Conservation (phyloP, 2,113 vertebrate genomes). For the Anas platyrhynchos region DNA sequence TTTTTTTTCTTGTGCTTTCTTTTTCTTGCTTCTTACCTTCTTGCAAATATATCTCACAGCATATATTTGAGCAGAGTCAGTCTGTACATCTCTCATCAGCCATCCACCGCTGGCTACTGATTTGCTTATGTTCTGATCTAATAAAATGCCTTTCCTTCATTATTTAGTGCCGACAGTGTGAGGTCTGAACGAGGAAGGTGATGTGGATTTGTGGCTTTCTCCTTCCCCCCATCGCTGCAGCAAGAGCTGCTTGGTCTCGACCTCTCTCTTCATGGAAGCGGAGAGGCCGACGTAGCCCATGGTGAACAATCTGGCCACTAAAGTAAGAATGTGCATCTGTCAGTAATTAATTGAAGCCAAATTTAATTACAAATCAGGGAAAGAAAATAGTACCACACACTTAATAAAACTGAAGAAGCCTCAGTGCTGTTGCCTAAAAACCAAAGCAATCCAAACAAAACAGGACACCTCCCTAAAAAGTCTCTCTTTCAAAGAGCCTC, state of each 20-base stretch:
- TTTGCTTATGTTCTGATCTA: background rate
- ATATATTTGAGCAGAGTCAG: background rate
- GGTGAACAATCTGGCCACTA: slow-evolving; percentile 59
- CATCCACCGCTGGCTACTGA: background rate
- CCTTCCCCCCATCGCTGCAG: background rate
- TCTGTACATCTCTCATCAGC: background rate
- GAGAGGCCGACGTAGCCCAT: slow-evolving; percentile 14
- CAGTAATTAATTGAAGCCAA: slow-evolving; percentile 70
- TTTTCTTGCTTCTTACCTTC: background rate
- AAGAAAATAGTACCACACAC: slow-evolving; percentile 9
- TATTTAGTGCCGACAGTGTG: background rate
- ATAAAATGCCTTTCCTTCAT: background rate
- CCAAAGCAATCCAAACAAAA: background rate
- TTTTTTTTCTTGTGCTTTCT: background rate
- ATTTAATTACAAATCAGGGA: slow-evolving; percentile 64
- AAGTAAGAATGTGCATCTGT: slow-evolving; percentile 58
- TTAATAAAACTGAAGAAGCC: slow-evolving; percentile 53
- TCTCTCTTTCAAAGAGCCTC: background rate
- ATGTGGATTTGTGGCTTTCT: background rate
- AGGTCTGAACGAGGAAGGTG: background rate
- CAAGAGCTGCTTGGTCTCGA: background rate
- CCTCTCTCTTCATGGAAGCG: background rate
- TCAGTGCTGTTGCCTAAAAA: background rate
- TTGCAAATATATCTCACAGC: background rate
- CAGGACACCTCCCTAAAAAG: background rate